phyloP scores from a whole-genome alignment of 2,797 vertebrate genomes.

The Orestias chungarensis region DNA sequence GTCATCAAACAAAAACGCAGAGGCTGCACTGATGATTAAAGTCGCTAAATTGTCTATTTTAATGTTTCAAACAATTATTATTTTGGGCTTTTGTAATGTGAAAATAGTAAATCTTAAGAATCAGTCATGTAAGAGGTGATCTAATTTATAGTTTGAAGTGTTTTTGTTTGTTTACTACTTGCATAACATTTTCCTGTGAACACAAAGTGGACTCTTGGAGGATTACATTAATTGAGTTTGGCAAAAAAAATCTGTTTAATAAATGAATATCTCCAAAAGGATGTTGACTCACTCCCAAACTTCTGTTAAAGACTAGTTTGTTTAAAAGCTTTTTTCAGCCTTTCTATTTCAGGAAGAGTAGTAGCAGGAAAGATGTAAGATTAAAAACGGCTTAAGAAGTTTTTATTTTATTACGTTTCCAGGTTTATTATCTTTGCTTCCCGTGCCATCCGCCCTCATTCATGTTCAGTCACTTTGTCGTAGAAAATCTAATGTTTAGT shows the following conservation, averaged over 20 bases:
- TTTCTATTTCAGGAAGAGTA: constrained; percentile 36
- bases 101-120: not conserved
- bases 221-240: constrained; percentile 20
- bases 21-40: not conserved
- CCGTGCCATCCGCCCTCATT: not conserved
- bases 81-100: not conserved
- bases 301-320: constrained; percentile 22
- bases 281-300: constrained; percentile 29
- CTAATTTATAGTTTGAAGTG: not conserved
- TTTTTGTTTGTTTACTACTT: not conserved
- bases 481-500: constrained; percentile 16
- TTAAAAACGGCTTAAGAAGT: constrained; percentile 25
- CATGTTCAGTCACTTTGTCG: constrained; percentile 8
- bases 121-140: not conserved
- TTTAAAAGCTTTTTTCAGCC: constrained; percentile 15
- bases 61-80: not conserved
- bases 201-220: constrained; percentile 10
- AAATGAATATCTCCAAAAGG: constrained; percentile 35
- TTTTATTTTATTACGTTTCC: not conserved
- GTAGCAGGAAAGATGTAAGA: constrained; percentile 30
- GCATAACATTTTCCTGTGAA: constrained; percentile 13
- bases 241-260: constrained; percentile 17
- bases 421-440: not conserved
- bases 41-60: not conserved
- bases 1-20: not conserved